Percentiles rank a stretch among this genome's conserved stretches.
These are phyloP conservation scores for Silurus glanis DNA, from an alignment of 2,113 vertebrate species.

Conservation along the genomic window DNA sequence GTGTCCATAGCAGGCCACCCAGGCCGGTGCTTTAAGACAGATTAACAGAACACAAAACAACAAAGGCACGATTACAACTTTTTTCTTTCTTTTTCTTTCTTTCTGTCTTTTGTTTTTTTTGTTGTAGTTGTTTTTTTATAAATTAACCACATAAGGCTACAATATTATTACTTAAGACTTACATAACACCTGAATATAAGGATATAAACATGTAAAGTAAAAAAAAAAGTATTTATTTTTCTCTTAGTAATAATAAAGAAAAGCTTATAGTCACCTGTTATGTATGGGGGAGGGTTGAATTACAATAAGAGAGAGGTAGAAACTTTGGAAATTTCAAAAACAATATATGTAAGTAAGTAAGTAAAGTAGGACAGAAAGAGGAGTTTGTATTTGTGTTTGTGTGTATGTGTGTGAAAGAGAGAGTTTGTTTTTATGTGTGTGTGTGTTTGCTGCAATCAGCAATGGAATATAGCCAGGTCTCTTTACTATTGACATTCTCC, in stretches of 20 bases:
- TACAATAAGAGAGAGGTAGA: constrained; percentile 20
- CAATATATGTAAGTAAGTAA: background rate
- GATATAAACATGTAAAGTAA: constrained; percentile 65
- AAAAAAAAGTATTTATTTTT: constrained; percentile 51
- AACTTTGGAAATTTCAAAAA: background rate
- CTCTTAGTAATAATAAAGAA: constrained; percentile 64
- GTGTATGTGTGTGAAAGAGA: constrained; percentile 18
- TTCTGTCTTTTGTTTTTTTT: background rate
- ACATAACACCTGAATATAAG: constrained; percentile 58
- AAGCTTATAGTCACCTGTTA: constrained; percentile 71
- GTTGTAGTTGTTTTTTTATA: constrained; percentile 33
- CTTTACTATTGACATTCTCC: constrained; percentile 78
- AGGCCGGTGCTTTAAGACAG: constrained; percentile 64
- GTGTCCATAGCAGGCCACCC: constrained; percentile 66
- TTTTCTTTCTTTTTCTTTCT: background rate
- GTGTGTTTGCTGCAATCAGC: constrained; percentile 58
- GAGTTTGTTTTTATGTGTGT: constrained; percentile 35
- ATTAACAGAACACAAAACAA: constrained; percentile 70
- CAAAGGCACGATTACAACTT: constrained; percentile 55
- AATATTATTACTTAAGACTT: constrained; percentile 64
- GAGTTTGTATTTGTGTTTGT: background rate
- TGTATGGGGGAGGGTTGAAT: constrained; percentile 10
- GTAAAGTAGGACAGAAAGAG: background rate
- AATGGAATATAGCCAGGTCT: constrained; percentile 72
- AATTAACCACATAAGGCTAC: constrained; percentile 48